Base-by-base conservation (phyloP, 2,888 invertebrate species). In the Tenodera sinensis region DNA sequence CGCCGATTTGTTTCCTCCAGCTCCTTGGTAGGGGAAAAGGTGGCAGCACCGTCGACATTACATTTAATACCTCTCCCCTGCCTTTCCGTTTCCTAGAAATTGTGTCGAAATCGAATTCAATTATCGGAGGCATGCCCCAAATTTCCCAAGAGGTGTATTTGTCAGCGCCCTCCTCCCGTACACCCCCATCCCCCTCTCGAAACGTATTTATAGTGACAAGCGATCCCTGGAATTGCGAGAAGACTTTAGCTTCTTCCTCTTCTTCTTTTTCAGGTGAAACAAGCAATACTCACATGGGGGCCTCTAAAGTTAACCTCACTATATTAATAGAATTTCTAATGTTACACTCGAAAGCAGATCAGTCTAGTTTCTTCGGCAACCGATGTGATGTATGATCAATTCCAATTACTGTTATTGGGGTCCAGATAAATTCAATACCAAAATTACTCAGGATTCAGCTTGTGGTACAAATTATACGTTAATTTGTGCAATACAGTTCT, bases 71-170 rank as follows among this genome's bases (percentile, higher is more conserved):
- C 54, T 71, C 54, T 71, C 20, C 54, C 54, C 20, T 71, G 25
- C 54, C 54, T 71, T 84, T 84, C 42, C 28, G 42, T n/a, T 84
- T 42, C 84, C 84, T 84, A 84, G 84, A 84, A 84, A 34, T 84
- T 84, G 34, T 34, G 42, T 84, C 27, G 84, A 42, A 84, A 84
- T 84, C 84, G 84, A 84, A 84, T 42, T 84, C 84, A 84, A 84
- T 84, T 34, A 84, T 30, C 34, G 42, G 34, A 84, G 34, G 84
- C 30, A 84, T 84, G 84, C 34, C 84, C 34, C 30, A 84, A 84
- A 84, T 84, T 84, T 84, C 84, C 84, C 84, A 84, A 84, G 84
- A 42, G 84, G n/a, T 42, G n/a, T 84, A 84, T 84, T 84, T 34
- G 42, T 84, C 84, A 84, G n/a, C 30, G 84, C n/a, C 42, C 25